Evolutionary conservation across 2,888 invertebrate genomes (phyloP), one percentile per base, ranked within the genome.

Genomic region (Blera fallax): DNA sequence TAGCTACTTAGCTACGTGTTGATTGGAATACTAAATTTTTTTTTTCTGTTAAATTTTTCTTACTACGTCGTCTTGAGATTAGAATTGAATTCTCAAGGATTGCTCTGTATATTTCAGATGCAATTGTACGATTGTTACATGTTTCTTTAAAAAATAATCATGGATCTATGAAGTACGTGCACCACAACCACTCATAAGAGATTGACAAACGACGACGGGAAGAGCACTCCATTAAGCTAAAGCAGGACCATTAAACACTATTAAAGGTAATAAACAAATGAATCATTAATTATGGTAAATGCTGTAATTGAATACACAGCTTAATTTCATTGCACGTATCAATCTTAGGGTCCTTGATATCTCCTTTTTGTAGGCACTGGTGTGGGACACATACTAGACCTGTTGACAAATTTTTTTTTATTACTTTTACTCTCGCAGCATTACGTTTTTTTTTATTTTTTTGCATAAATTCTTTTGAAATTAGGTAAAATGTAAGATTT

Each of bases 161-260:
- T 81, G 85, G 81, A 85, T 77, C 76, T 81, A 72, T 85, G 81
- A 85, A 77, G 77, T 72, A 76, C 79, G 50, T 54, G 67, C 70
- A 81, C 58, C 48, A 77, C 69, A 27, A 85, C 48, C 76, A 76
- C 70, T 85, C 65, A 81, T 62, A 77, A 70, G 64, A 76, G 76
- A 84, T 84, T 80, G 80, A 81, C 81, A 65, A 67, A 85, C 85
- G 76, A 85, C 85, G 76, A 80, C 85, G 85, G 67, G 48, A 81
- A 18, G 72, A 80, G 72, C 76, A 67, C 85, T 85, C 85, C 81
- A 85, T 77, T 81, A 77, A 85, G 76, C 70, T 67, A 65, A 64
- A 81, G 54, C 27, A 72, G 72, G 37, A 54, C 72, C 70, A 85
- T 72, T 81, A 65, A 72, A 85, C 76, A 76, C 76, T 37, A 76